Evolutionary conservation across 2,888 invertebrate species (phyloP), one percentile per base, ranked within the genome.

Genomic region (Bellardia bayeri): DNA sequence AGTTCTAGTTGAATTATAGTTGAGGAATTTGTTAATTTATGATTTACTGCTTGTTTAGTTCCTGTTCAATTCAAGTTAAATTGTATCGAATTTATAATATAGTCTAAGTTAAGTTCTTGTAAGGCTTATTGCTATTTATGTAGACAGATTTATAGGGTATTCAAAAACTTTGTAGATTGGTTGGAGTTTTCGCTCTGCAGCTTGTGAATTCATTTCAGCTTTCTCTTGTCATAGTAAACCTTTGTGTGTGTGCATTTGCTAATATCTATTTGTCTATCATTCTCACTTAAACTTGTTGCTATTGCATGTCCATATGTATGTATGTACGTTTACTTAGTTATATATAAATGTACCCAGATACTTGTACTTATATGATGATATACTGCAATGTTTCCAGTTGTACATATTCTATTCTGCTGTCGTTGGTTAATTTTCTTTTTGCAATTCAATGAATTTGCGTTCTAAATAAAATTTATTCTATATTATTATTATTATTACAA

Each of bases 361-460:
- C 66, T 79, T 72, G 45, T 85, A 37, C 42, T 61, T 82, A 9
- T 56, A 16, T 78, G 78, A 42, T 37, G 33, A 45, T 78, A 6
- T 30, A 68, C 56, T 71, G 71, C 49, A 14, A 54, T 40, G 63
- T 64, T 71, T 69, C 42, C 49, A 33, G n/a, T 45, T 74, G 56
- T 66, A 9, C 42, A 9, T 54, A 13, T 69, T 49, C 89, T 89
- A 89, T 90, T 89, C 89, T 90, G n/a, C 40, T 82, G 72, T 74
- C 54, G 72, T 66, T 58, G 37, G 42, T 91, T 90, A 90, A 91
- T 90, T 91, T 91, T 91, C 91, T 91, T 91, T 91, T 91, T 89
- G 90, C 90, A 91, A 91, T 91, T 91, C 91, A 91, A 91, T 91
- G 91, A 91, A 91, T 92, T 91, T 91, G 91, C 91, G 91, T 91